Evolutionary conservation across 2,888 invertebrate species (phyloP), one percentile per base, ranked within the genome.

Genomic region (Cataglyphis albicans): DNA sequence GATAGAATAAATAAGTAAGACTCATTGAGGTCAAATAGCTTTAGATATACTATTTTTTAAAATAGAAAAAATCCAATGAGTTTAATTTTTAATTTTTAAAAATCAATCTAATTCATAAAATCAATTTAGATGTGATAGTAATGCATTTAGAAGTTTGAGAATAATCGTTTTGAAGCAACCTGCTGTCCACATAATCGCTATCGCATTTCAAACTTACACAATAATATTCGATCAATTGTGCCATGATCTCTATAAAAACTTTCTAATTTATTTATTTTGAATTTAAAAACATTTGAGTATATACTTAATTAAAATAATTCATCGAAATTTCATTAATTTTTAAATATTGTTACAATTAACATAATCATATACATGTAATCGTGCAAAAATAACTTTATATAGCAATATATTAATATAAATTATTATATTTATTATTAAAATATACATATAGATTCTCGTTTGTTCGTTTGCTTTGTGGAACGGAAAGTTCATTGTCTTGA

Each of bases 381-480:
- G 18, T 64, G 35, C 5, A 9, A 10, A 15, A 0, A 35, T 63
- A 63, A 4, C 18, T n/a, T 10, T 32, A 18, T 59, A 29, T 15
- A 59, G 5, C 15, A 25, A 29, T 15, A 12, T 35, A 35, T 21
- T 32, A 63, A 32, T 61, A 61, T 63, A 25, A 25, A 1, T 25
- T 25, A 25, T 25, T 25, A 25, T 63, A 21, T 55, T n/a, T n/a
- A 9, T 76, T 76, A 41, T 76, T 65, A 55, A 65, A 35, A 38
- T 25, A 38, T 32, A n/a, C 15, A 4, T 12, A n/a, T 0, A 12
- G 25, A 32, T 61, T 75, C 32, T 25, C 25, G 1, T 21, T 63
- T 9, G 61, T 55, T 18, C 18, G 15, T 9, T 55, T 21, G 38
- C n/a, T 76, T 76, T 55, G 65, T 38, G 12, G 0, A 52, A 38